Conservation (phyloP, 2,113 vertebrate species). For the Perccottus glenii region DNA sequence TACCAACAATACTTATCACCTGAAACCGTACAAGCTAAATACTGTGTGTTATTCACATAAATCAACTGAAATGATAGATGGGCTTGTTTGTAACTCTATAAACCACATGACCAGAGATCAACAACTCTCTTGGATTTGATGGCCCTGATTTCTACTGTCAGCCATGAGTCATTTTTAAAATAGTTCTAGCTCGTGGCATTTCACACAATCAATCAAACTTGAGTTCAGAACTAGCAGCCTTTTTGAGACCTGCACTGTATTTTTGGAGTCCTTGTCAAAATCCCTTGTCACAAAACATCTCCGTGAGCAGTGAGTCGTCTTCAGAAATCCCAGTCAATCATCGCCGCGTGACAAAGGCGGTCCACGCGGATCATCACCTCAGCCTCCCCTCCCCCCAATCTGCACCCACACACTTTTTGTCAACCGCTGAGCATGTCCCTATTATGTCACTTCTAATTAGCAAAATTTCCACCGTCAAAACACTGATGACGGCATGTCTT, state of each 20-base stretch:
- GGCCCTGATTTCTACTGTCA: not conserved
- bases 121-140: too few relatives aligned
- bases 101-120: not conserved
- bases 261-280: constrained; percentile 48
- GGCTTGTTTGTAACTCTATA: too few relatives aligned
- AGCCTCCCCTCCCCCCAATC: constrained; percentile 7
- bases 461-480: constrained; percentile 38
- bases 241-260: constrained; percentile 26
- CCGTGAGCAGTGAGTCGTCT: constrained; percentile 33
- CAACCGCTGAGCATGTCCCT: constrained; percentile 53
- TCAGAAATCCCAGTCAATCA: constrained; percentile 57
- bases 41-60: too few relatives aligned
- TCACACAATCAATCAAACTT: constrained; percentile 2
- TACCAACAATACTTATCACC: too few relatives aligned
- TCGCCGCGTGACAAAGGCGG: constrained; percentile 7
- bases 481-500: constrained; percentile 40
- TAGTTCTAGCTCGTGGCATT: not conserved
- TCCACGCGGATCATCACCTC: constrained; percentile 28
- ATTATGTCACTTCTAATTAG: constrained; percentile 71
- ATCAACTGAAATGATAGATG: too few relatives aligned
- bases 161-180: not conserved
- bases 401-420: constrained; percentile 17
- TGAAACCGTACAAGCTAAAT: too few relatives aligned
- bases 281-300: constrained; percentile 55
- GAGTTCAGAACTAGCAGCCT: constrained; percentile 12